A percentile compares a stretch with the other conserved stretches of the same genome.
Conservation (phyloP, 2,888 invertebrate species). For the Drosophila sordidula region DNA sequence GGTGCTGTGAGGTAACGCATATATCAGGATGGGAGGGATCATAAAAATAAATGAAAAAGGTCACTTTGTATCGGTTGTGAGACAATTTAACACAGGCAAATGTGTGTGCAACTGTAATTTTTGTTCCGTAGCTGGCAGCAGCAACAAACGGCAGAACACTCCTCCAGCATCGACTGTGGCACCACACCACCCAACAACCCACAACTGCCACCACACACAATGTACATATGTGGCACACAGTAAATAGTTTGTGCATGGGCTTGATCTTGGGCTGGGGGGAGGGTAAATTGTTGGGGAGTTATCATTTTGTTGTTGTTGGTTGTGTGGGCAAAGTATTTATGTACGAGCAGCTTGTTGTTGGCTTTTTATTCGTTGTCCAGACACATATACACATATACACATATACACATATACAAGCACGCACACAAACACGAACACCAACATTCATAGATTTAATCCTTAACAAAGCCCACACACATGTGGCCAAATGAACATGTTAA, state of each 20-base stretch:
- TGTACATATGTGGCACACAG: conserved; percentile 62
- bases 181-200: conserved; percentile 11
- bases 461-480: conserved; percentile 68
- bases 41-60: conserved; percentile 81
- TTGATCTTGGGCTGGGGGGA: conserved; percentile 36
- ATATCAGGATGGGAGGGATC: conserved; percentile 44
- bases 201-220: conserved; percentile 28
- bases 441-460: conserved; percentile 50
- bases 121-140: conserved; percentile 56
- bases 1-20: conserved; percentile 18
- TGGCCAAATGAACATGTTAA: conserved; percentile 77
- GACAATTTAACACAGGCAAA: conserved; percentile 80
- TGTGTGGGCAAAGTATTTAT: conserved; percentile 61
- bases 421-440: conserved; percentile 26
- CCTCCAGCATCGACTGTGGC: conserved; percentile 51
- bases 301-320: conserved; percentile 23
- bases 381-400: conserved; percentile 20
- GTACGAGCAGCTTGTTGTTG: conserved; percentile 57
- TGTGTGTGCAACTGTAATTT: conserved; percentile 78
- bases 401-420: conserved; percentile 20
- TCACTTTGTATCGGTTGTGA: conserved; percentile 79
- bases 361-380: conserved; percentile 63
- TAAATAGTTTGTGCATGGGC: conserved; percentile 65
- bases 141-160: conserved; percentile 30
- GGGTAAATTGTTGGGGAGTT: conserved; percentile 38